Conservation (phyloP, 2,888 invertebrate genomes). For the Drosophila kuntzei region DNA sequence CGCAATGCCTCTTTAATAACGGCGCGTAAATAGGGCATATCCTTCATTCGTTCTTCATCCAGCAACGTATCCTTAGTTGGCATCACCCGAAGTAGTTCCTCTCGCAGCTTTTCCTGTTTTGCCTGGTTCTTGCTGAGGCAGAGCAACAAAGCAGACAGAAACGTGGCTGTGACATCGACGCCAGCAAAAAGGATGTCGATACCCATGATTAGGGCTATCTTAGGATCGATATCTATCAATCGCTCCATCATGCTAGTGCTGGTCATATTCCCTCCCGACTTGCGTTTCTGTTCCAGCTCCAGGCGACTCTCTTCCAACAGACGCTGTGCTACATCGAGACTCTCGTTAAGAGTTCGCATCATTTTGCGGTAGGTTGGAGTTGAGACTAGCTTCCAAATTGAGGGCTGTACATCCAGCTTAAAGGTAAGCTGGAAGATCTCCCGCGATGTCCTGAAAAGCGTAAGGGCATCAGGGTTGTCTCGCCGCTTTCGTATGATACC, state of each 20-base stretch:
- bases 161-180: conserved; percentile 87
- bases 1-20: conserved; percentile 91
- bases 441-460: conserved; percentile 53
- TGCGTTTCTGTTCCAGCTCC: conserved; percentile 35
- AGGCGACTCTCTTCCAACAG: conserved; percentile 80
- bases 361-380: conserved; percentile 79
- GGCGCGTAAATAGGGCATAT: conserved; percentile 88
- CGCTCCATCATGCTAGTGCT: conserved; percentile 86
- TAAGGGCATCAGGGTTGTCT: conserved; percentile 65
- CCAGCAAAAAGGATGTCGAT: conserved; percentile 88
- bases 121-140: conserved; percentile 88
- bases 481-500: conserved; percentile 71
- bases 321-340: conserved; percentile 71
- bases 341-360: conserved; percentile 58
- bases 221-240: conserved; percentile 86
- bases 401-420: conserved; percentile 82
- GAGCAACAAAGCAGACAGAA: conserved; percentile 86
- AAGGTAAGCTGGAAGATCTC: conserved; percentile 51
- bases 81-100: conserved; percentile 86
- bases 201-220: conserved; percentile 87
- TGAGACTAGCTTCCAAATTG: conserved; percentile 76
- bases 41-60: conserved; percentile 85
- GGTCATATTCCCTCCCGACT: conserved; percentile 59
- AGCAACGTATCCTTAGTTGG: conserved; percentile 84
- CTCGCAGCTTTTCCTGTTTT: conserved; percentile 88